Conservation (phyloP, 2,797 vertebrate species). For the Ceryle rudis region DNA sequence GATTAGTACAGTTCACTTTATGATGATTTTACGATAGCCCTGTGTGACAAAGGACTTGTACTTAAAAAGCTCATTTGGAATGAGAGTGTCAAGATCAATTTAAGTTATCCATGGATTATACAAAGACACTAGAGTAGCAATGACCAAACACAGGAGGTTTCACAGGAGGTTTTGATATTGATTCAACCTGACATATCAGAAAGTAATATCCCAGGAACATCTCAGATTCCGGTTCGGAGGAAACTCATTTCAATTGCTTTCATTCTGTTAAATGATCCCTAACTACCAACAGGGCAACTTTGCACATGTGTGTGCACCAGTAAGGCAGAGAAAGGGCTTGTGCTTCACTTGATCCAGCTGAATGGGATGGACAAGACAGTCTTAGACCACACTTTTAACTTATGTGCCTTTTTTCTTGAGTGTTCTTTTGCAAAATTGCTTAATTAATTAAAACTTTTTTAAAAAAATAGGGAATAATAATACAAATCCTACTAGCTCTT, state of each 20-base stretch:
- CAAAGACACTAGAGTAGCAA: constrained; percentile 14
- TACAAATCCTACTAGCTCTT: background rate
- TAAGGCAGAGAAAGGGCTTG: background rate
- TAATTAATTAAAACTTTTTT: background rate
- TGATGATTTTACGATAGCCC: background rate
- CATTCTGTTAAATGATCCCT: constrained; percentile 41
- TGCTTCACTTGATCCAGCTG: background rate
- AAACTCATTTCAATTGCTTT: constrained; percentile 47
- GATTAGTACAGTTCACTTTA: background rate
- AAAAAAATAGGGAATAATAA: background rate
- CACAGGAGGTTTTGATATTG: constrained; percentile 25
- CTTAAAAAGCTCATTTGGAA: background rate
- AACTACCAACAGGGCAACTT: constrained; percentile 2
- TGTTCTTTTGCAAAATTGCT: background rate
- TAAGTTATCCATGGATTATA: background rate
- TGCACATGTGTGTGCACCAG: fast-evolving
- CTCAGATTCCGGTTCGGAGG: background rate
- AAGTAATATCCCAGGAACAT: constrained; percentile 33
- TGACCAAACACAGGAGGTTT: background rate
- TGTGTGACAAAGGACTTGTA: background rate
- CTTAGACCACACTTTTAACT: background rate
- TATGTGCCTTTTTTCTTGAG: background rate
- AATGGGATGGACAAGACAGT: background rate
- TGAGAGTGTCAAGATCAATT: background rate
- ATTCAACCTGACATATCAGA: constrained; percentile 40